Base-by-base conservation (phyloP, 1,140 invertebrate genomes). In the Paraescarpia echinospica region DNA sequence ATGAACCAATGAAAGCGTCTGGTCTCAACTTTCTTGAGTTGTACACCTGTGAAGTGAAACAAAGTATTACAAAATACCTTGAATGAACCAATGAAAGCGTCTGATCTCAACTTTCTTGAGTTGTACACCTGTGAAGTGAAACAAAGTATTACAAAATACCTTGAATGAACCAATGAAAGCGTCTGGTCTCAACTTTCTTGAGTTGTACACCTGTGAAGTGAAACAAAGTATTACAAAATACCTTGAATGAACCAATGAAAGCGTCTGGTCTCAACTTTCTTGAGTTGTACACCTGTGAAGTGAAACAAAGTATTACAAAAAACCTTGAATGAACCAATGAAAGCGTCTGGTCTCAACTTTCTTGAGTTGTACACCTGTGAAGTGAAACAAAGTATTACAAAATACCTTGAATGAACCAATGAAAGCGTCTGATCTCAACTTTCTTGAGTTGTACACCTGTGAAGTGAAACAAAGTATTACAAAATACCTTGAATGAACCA, bases 391-490 rank as follows among this genome's bases (percentile, higher is more conserved):
- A 77, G 33, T 91, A 14, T 41, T 41, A 41, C n/a, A 91, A 91
- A 91, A n/a, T n/a, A n/a, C n/a, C 34, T 12, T 34, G 12, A 35
- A 41, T 92, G 2, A 88, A 22, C 22, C 88, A 34, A 92, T 96
- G 27, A 96, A 93, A 33, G 96, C 93, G 94, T 96, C 96, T 35
- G 96, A 95, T 89, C 96, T 93, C 18, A 96, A 95, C 41, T 94
- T 95, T 51, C 94, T 94, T 22, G 96, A 96, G 94, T 96, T 96
- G 94, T 95, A 96, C 22, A 96, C 96, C 95, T 96, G 93, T 31
- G 94, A 93, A 92, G 93, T 2, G 92, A 90, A 93, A 92, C 77
- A 93, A 93, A 77, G 33, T 91, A 14, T 41, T 41, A 41, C n/a
- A 91, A 91, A 91, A n/a, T n/a, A n/a, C n/a, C 34, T 12, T 34